Evolutionary conservation across 1,140 invertebrate genomes (phyloP), one percentile per base, ranked within the genome.

Genomic region (Zaprionus vittiger): DNA sequence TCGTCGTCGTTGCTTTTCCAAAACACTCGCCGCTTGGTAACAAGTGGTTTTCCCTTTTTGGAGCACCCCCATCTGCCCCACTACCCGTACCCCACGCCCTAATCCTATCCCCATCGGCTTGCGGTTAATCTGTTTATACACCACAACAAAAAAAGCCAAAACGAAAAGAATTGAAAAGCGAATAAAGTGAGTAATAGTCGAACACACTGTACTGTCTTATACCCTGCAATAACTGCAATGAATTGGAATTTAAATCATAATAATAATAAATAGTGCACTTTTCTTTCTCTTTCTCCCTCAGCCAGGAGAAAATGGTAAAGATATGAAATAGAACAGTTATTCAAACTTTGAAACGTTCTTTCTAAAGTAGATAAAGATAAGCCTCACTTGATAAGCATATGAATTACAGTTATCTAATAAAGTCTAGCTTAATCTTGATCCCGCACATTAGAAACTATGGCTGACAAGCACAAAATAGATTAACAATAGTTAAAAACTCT

Each of bases 1-100:
- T 74, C 69, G 67, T 83, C 89, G 84, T 81, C 84, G 20, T 22
- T 1, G 75, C 81, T 90, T 81, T 89, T 75, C 84, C 85, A 89
- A 89, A 89, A 83, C 69, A 62, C 31, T 70, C 15, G 73, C 41
- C 26, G 61, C 37, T 5, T 71, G 77, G 69, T 89, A 89, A 89
- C 84, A 89, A 89, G 84, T 89, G 84, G 84, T 89, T 89, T 66
- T 76, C 49, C 70, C 71, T 28, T 47, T 41, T 64, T 31, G 55
- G 49, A 47, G 56, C 44, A 73, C 38, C 55, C 62, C 55, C 2
- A 6, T 31, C 28, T 12, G n/a, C 34, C 26, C 26, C 17, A n/a
- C n/a, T 38, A 34, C 41, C 20, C 24, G 5, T 3, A 1, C 5
- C 4, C 20, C 34, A 9, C 4, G 5, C 38, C 56, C 22, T 11